These are phyloP conservation scores for Sandelia bainsii DNA, from an alignment of 2,797 vertebrate species.

Conservation along the genomic window DNA sequence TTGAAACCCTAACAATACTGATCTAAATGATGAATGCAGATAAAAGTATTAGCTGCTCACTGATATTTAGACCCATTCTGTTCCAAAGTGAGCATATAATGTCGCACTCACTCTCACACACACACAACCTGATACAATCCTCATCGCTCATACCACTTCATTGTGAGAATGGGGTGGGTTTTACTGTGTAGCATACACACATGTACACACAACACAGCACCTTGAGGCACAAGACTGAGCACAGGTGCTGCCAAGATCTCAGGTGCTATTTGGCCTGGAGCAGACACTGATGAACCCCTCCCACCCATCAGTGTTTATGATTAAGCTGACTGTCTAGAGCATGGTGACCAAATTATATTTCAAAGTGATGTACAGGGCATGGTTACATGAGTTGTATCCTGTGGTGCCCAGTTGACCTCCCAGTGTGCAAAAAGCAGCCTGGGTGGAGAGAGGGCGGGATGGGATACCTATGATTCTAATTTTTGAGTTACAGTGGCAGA, in stretches of 20 bases:
- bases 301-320: slow-evolving; percentile 30
- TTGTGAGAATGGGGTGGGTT: slow-evolving; percentile 35
- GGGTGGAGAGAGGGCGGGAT: background rate
- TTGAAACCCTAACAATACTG: slow-evolving; percentile 50
- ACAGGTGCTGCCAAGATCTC: slow-evolving; percentile 16
- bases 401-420: slow-evolving; percentile 47
- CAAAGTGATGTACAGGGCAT: slow-evolving; percentile 30
- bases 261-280: slow-evolving; percentile 25
- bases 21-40: slow-evolving; percentile 38
- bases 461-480: slow-evolving; percentile 14
- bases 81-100: slow-evolving; percentile 26
- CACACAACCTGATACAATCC: slow-evolving; percentile 37
- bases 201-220: slow-evolving; percentile 4
- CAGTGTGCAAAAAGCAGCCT: slow-evolving; percentile 2
- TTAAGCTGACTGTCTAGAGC: slow-evolving; percentile 9
- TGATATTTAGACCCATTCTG: slow-evolving; percentile 45
- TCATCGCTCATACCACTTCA: slow-evolving; percentile 30
- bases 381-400: slow-evolving; percentile 2
- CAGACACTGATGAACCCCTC: slow-evolving; percentile 19
- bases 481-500: slow-evolving; percentile 37
- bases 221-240: slow-evolving; percentile 13
- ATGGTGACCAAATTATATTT: slow-evolving; percentile 39
- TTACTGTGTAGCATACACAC: slow-evolving; percentile 9
- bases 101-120: slow-evolving; percentile 47
- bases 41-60: slow-evolving; percentile 27